Base-by-base conservation (phyloP, 2,113 vertebrate genomes). In the Oriolus oriolus region DNA sequence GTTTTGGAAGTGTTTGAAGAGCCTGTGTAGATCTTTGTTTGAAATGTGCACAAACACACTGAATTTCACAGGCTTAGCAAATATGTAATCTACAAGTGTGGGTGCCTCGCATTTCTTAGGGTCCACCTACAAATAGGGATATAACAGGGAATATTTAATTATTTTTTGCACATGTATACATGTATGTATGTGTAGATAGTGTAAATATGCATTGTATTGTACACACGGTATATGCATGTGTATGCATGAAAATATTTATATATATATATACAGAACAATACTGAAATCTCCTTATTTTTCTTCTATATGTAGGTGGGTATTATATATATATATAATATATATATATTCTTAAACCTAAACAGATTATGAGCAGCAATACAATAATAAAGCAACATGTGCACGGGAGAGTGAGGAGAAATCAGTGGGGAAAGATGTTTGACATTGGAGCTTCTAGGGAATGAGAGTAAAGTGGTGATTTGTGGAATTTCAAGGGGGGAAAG, bases 381-480 rank as follows among this genome's bases (percentile, higher is more conserved):
- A 91, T 26, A 92, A 76, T 30, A 39, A 90, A 79, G 68, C 17
- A 53, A 54, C 16, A 49, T 24, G 39, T 3, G 10, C 60, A 45
- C n/a, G 52, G 71, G 39, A 77, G 2, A 45, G 60, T 0, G 16
- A 77, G 66, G 89, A 80, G 30, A 80, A 91, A 90, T 47, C 57
- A 65, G n/a, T 22, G 17, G 27, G 78, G 81, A 91, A 92, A 92
- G 41, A 39, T 68, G 69, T 91, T 94, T 92, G 53, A 73, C 21
- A 56, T 3, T 3, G 83, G 89, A 49, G 49, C 59, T 87, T 77
- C 65, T 57, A 79, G 76, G 49, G 66, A 94, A 79, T 22, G 54
- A 65, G 74, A 81, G 39, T 69, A 53, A 91, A 90, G 91, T 54
- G 63, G 57, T 54, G 87, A 94, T 93, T 93, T 85, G 77, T 50